These are phyloP conservation scores for Lapara coniferarum DNA, from an alignment of 2,888 invertebrate genomes.

Conservation along the genomic window DNA sequence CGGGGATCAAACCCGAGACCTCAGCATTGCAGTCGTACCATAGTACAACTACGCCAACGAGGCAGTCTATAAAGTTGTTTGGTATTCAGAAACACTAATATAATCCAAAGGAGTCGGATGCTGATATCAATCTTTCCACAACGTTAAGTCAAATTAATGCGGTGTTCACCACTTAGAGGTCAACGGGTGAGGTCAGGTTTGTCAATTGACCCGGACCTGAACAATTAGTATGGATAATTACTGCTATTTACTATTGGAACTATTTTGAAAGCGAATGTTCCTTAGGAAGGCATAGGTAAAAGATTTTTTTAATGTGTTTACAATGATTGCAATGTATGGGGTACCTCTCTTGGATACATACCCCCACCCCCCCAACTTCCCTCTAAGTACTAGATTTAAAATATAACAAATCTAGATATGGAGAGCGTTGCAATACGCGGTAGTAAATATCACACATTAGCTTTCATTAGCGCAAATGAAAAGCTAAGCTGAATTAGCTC, in stretches of 20 bases:
- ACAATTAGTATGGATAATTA: neutral
- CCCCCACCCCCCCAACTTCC: too few relatives aligned
- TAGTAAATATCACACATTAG: too few relatives aligned
- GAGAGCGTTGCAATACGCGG: too few relatives aligned
- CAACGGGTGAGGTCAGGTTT: neutral
- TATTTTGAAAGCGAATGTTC: neutral
- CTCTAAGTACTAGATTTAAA: too few relatives aligned
- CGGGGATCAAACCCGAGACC: too few relatives aligned
- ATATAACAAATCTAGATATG: too few relatives aligned
- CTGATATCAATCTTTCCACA: neutral
- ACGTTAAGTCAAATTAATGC: conserved; percentile 5
- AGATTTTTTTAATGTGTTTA: too few relatives aligned
- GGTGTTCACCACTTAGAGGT: neutral
- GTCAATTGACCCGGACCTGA: neutral
- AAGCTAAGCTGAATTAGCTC: too few relatives aligned
- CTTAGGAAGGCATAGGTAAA: too few relatives aligned
- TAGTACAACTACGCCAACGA: neutral
- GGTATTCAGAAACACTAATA: neutral
- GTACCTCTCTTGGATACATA: too few relatives aligned
- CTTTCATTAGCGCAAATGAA: too few relatives aligned
- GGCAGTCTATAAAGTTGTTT: neutral
- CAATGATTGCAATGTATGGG: too few relatives aligned
- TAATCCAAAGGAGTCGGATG: neutral
- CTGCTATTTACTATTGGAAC: neutral
- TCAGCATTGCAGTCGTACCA: neutral